These are phyloP conservation scores for Chirona hameri DNA, from an alignment of 2,888 invertebrate genomes.

Conservation along the genomic window DNA sequence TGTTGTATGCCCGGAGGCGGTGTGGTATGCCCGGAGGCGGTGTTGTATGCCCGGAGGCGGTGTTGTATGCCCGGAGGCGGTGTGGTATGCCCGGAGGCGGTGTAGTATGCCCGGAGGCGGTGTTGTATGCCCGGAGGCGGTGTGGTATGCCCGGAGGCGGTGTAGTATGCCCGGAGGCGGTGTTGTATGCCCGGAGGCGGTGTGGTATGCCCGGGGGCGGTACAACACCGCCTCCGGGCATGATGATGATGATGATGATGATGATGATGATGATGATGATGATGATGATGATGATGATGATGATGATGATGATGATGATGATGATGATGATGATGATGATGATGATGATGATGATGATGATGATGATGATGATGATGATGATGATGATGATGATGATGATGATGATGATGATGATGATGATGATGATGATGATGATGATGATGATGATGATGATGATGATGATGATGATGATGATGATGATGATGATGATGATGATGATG, in stretches of 20 bases:
- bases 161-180: too few relatives aligned
- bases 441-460: slow-evolving; percentile 22
- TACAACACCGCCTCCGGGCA: too few relatives aligned
- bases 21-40: too few relatives aligned
- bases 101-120: too few relatives aligned
- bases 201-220: too few relatives aligned
- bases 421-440: slow-evolving; percentile 22
- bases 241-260: slow-evolving; percentile 22
- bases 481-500: slow-evolving; percentile 22
- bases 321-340: slow-evolving; percentile 22
- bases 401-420: slow-evolving; percentile 22
- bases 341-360: slow-evolving; percentile 22
- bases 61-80: too few relatives aligned
- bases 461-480: slow-evolving; percentile 22
- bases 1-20: too few relatives aligned
- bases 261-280: slow-evolving; percentile 22
- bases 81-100: too few relatives aligned
- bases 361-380: slow-evolving; percentile 22
- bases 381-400: slow-evolving; percentile 22
- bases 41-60: too few relatives aligned
- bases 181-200: too few relatives aligned
- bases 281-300: slow-evolving; percentile 22
- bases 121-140: too few relatives aligned
- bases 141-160: too few relatives aligned
- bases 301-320: slow-evolving; percentile 22